Base-by-base conservation (phyloP, 92 coral and sea anemone species). In the Heliopora coerulea region DNA sequence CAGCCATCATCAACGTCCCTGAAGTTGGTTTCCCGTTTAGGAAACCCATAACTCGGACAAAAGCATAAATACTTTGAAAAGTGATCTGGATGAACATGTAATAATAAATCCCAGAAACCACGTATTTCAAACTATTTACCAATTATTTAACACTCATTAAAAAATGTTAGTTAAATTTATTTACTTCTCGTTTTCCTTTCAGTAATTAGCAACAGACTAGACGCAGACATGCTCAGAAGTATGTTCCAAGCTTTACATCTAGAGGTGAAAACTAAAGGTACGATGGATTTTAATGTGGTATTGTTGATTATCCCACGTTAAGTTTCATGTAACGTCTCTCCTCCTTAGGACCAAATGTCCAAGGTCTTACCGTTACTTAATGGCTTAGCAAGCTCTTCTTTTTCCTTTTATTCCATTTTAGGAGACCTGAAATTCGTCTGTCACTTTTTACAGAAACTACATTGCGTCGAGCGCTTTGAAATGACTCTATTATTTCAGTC, bases 141-240 rank as follows among this genome's bases (percentile, higher is more conserved):
- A n/a, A n/a, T n/a, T n/a, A n/a, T n/a, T n/a, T n/a, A n/a, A n/a
- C n/a, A n/a, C n/a, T n/a, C n/a, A n/a, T n/a, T n/a, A n/a, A n/a
- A n/a, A n/a, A n/a, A n/a, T n/a, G n/a, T n/a, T n/a, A n/a, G 42
- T 37, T 37, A 4, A 37, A 34, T 44, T 21, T 33, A 8, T 39
- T 27, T 1, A 33, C 39, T 30, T 21, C n/a, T n/a, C n/a, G n/a
- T 37, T n/a, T 83, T 49, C 1, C 14, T 49, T 62, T 7, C 73
- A 93, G 98, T 93, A 67, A 81, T 93, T 20, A 86, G 96, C 60
- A 93, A 90, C 84, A 87, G 87, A 59, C 75, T 93, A 59, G 98
- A 93, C 70, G 98, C 95, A 0, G 89, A 91, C 72, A 93, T 93
- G 89, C 42, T 93, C 15, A 89, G 73, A 34, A 78, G 67, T 56